Conservation (phyloP, 2,797 vertebrate genomes). For the Spinibarbus caldwelli region DNA sequence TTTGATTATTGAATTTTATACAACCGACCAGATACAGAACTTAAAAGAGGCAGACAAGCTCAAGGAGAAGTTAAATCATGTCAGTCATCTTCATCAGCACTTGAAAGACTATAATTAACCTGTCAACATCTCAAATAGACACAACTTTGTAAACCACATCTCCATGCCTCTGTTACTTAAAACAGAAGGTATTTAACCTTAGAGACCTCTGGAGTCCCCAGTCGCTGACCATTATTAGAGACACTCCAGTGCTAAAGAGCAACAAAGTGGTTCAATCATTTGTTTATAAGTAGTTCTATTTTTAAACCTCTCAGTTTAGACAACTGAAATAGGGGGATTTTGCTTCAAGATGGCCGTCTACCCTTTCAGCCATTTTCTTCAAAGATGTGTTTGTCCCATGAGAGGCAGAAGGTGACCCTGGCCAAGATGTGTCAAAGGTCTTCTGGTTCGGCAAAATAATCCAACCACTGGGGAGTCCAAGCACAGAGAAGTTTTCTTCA, state of each 20-base stretch:
- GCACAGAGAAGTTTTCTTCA: slow-evolving; percentile 31
- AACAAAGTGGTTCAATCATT: slow-evolving; percentile 88
- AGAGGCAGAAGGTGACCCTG: slow-evolving; percentile 68
- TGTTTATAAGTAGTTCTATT: slow-evolving; percentile 86
- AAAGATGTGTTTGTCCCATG: slow-evolving; percentile 72
- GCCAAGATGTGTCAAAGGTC: slow-evolving; percentile 74
- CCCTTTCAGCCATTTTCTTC: slow-evolving; percentile 73
- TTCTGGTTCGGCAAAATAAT: slow-evolving; percentile 70
- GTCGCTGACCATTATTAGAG: slow-evolving; percentile 89
- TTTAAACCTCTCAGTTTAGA: slow-evolving; percentile 87
- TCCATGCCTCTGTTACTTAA: slow-evolving; percentile 84
- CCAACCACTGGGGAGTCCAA: slow-evolving; percentile 58
- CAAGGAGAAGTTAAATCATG: slow-evolving; percentile 78
- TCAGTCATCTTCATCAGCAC: slow-evolving; percentile 79
- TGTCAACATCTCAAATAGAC: slow-evolving; percentile 92
- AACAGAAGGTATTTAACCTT: slow-evolving; percentile 93
- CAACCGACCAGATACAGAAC: neutral
- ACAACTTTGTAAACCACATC: slow-evolving; percentile 81
- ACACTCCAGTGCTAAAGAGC: slow-evolving; percentile 85
- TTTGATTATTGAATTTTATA: neutral
- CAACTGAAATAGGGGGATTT: slow-evolving; percentile 89
- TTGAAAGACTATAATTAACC: slow-evolving; percentile 91
- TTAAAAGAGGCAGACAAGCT: slow-evolving; percentile 57
- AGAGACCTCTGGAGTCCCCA: slow-evolving; percentile 82
- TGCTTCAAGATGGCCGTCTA: slow-evolving; percentile 71